Percentiles rank a stretch among this genome's conserved stretches.
Conservation (phyloP, 2,888 invertebrate species). For the Cordilura impudica region DNA sequence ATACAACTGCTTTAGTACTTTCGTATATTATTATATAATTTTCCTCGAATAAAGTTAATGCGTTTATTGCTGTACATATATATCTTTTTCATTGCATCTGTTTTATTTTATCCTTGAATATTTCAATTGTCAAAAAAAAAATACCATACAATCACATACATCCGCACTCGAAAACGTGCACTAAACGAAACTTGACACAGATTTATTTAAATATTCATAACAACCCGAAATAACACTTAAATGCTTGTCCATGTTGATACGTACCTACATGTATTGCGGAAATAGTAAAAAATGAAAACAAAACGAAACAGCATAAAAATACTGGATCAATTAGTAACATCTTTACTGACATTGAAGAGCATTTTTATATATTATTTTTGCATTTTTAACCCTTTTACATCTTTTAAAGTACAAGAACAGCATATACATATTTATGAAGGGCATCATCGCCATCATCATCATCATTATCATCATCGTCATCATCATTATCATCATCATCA, state of each 20-base stretch:
- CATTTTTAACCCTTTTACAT: constrained; percentile 1
- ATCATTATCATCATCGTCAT: constrained; percentile 2
- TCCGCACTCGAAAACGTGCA: not conserved
- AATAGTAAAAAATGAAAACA: not conserved
- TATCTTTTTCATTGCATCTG: too few species aligned
- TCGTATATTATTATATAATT: too few species aligned
- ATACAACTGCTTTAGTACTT: too few species aligned
- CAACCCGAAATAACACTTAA: constrained; percentile 38
- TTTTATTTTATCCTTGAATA: not conserved
- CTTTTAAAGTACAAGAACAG: constrained; percentile 1
- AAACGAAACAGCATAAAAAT: constrained; percentile 12
- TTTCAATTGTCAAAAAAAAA: not conserved
- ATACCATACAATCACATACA: too few species aligned
- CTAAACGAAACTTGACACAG: constrained; percentile 27
- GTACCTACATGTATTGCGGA: not conserved
- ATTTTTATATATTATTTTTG: constrained; percentile 21
- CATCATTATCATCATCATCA: constrained; percentile 14
- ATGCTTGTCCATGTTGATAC: not conserved
- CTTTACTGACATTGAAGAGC: constrained; percentile 28
- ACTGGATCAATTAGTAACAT: constrained; percentile 49
- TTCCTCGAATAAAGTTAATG: too few species aligned
- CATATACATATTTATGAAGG: constrained; percentile 12
- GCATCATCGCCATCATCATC: not conserved
- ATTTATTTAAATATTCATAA: constrained; percentile 28
- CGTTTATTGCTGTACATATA: too few species aligned